Evolutionary conservation across 30 jellyfish, hydroid and myxozoan species (phyloP).

Genomic region (Cassiopea andromeda): DNA sequence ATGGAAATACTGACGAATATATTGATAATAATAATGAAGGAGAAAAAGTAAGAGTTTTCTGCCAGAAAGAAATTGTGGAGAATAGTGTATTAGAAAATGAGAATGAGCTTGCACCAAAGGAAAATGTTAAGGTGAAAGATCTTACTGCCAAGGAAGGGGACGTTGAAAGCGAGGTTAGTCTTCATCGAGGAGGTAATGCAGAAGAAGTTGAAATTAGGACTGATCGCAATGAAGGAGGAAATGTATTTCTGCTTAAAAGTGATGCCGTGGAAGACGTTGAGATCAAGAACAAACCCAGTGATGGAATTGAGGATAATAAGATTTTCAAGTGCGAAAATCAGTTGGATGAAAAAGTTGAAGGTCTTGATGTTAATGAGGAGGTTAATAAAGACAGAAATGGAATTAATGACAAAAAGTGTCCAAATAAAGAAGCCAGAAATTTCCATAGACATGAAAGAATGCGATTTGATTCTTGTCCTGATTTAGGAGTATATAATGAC

Average conservation of each 20-base stretch:
- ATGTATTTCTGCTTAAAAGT: too few relatives aligned
- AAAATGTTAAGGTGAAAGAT: too few relatives aligned
- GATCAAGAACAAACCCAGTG: not conserved
- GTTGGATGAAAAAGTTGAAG: not conserved
- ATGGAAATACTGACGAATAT: not conserved
- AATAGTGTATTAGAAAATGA: not conserved
- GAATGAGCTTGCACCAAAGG: not conserved
- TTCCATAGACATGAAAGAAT: not conserved
- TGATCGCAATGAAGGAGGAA: too few relatives aligned
- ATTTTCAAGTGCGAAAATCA: not conserved
- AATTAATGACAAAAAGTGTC: not conserved
- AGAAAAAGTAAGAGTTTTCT: not conserved
- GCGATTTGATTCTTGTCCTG: constrained; percentile 21
- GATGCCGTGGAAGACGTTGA: not conserved
- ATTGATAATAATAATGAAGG: not conserved
- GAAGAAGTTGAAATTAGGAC: too few relatives aligned
- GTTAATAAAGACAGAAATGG: not conserved
- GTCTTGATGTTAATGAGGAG: too few relatives aligned
- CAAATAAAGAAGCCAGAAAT: not conserved
- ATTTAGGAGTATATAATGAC: not conserved
- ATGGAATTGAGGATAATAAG: not conserved
- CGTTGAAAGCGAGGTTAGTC: not conserved
- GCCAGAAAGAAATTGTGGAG: not conserved
- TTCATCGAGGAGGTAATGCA: too few relatives aligned
- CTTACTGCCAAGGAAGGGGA: not conserved